A percentile compares a stretch with the other conserved stretches of the same genome.
These are phyloP conservation scores for Pseudoatta argentina DNA, from an alignment of 1,140 invertebrate genomes.

Conservation along the genomic window DNA sequence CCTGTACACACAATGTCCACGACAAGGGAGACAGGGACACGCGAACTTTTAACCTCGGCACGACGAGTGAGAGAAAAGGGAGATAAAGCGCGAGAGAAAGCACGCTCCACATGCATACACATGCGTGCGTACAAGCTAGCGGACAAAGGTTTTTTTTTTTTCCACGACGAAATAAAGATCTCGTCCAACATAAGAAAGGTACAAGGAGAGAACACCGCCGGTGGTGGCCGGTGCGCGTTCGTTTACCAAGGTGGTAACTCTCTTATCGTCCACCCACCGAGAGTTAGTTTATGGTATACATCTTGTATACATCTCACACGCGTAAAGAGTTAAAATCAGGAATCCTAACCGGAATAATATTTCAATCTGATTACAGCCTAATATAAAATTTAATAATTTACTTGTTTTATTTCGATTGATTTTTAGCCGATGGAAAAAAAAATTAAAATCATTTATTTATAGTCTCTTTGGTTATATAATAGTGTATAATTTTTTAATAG, in stretches of 20 bases:
- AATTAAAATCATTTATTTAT: not conserved
- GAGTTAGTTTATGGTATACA: slow-evolving; percentile 42
- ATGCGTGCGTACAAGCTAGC: not conserved
- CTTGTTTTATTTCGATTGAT: not conserved
- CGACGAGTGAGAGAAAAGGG: slow-evolving; percentile 13
- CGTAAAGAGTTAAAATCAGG: not conserved
- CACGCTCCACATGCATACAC: not conserved
- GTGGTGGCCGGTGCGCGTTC: slow-evolving; percentile 74
- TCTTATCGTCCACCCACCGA: slow-evolving; percentile 46
- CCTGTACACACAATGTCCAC: slow-evolving; percentile 29
- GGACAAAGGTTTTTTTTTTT: slow-evolving; percentile 71
- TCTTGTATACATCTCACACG: not conserved
- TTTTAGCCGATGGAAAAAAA: not conserved
- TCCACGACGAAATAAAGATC: slow-evolving; percentile 75
- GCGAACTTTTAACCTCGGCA: slow-evolving; percentile 65
- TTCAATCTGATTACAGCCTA: slow-evolving; percentile 1
- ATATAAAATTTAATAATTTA: not conserved
- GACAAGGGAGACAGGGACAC: slow-evolving; percentile 46
- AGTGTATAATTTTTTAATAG: not conserved
- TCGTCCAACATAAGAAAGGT: slow-evolving; percentile 73
- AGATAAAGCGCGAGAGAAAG: slow-evolving; percentile 29
- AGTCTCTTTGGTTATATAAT: not conserved
- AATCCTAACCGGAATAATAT: not conserved
- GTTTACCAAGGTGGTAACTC: slow-evolving; percentile 71
- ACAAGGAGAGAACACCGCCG: slow-evolving; percentile 73